These are phyloP conservation scores for Echinarachnius parma DNA, from an alignment of 53 echinoderm and acorn worm species.

Conservation along the genomic window DNA sequence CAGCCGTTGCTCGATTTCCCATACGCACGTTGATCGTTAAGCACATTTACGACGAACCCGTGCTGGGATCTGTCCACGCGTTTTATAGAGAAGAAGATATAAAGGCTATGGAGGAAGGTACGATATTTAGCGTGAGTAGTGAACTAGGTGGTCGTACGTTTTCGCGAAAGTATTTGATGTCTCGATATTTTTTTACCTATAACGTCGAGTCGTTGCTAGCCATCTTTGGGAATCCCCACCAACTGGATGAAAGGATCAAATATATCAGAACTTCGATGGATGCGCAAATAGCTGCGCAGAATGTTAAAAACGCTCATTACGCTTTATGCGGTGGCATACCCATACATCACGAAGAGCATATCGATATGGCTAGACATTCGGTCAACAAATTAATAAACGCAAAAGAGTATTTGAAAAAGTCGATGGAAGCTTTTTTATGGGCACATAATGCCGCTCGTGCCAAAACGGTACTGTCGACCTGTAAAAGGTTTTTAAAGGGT, in stretches of 20 bases:
- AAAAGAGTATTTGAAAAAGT: not conserved
- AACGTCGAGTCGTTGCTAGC: not conserved
- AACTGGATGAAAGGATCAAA: not conserved
- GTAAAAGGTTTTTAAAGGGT: too few species aligned
- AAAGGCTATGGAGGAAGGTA: not conserved
- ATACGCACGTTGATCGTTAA: not conserved
- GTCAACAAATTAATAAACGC: not conserved
- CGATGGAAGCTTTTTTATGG: not conserved
- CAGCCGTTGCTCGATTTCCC: not conserved
- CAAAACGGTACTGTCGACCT: too few species aligned
- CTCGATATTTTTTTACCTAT: not conserved
- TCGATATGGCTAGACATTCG: not conserved
- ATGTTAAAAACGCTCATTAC: not conserved
- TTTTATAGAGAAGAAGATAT: not conserved
- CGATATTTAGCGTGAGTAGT: not conserved
- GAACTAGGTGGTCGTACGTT: not conserved
- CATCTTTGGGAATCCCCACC: not conserved
- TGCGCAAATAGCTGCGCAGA: not conserved
- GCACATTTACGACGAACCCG: conserved; percentile 1
- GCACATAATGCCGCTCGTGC: not conserved
- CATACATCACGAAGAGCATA: not conserved
- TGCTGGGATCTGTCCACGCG: not conserved
- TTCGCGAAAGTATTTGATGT: not conserved
- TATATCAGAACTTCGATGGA: not conserved
- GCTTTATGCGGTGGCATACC: not conserved